Percentiles rank a stretch among this genome's conserved stretches.
These are phyloP conservation scores for Heterohyrax brucei DNA, from an alignment of 2,797 vertebrate genomes.

Conservation along the genomic window DNA sequence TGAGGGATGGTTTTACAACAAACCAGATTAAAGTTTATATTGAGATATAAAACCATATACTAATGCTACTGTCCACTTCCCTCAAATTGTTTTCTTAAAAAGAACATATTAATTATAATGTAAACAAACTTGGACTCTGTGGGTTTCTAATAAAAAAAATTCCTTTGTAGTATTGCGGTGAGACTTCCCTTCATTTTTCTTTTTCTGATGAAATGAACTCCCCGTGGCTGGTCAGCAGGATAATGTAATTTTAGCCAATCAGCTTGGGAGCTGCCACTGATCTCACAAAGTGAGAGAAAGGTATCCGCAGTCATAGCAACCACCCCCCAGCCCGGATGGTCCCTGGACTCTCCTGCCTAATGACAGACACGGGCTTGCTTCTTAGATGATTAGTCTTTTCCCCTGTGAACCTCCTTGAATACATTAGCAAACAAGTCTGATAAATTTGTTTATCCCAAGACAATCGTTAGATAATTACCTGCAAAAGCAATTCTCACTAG, in stretches of 20 bases:
- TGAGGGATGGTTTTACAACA: slow-evolving; percentile 86
- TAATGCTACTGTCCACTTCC: slow-evolving; percentile 89
- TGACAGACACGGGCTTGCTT: slow-evolving; percentile 92
- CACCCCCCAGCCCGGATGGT: slow-evolving; percentile 89
- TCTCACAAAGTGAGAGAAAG: slow-evolving; percentile 90
- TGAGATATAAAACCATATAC: slow-evolving; percentile 88
- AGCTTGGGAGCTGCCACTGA: slow-evolving; percentile 92
- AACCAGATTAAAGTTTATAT: slow-evolving; percentile 89
- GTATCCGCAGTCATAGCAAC: slow-evolving; percentile 93
- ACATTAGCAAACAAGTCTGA: slow-evolving; percentile 93
- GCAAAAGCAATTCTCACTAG: slow-evolving; percentile 93
- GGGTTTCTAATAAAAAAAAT: slow-evolving; percentile 90
- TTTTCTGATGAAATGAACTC: slow-evolving; percentile 91
- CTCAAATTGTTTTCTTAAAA: slow-evolving; percentile 91
- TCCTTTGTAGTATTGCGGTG: slow-evolving; percentile 89
- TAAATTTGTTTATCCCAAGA: slow-evolving; percentile 95
- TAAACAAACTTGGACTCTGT: slow-evolving; percentile 89
- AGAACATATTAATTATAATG: slow-evolving; percentile 91
- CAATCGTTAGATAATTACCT: slow-evolving; percentile 95
- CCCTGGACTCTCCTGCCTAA: slow-evolving; percentile 90
- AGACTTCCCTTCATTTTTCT: slow-evolving; percentile 91
- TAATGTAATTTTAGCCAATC: slow-evolving; percentile 93
- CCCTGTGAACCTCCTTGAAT: slow-evolving; percentile 93
- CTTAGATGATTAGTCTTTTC: slow-evolving; percentile 95
- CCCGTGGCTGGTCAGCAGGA: slow-evolving; percentile 91